These are phyloP conservation scores for Gambelia wislizenii DNA, from an alignment of 2,797 vertebrate species.

Conservation along the genomic window DNA sequence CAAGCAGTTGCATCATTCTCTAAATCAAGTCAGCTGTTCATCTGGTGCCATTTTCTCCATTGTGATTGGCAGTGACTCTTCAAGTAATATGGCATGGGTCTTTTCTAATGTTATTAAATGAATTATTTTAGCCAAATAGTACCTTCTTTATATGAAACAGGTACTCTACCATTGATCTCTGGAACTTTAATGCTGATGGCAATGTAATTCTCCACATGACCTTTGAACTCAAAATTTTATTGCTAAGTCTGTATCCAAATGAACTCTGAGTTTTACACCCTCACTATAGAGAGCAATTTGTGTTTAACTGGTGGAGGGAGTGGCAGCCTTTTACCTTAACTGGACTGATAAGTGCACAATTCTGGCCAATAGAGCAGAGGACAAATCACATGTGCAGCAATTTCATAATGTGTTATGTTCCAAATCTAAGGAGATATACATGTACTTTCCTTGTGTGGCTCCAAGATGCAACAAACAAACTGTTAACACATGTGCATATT, in stretches of 20 bases:
- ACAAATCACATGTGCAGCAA: background rate
- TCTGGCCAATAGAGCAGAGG: background rate
- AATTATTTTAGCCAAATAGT: background rate
- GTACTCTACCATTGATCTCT: background rate
- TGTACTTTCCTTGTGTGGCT: background rate
- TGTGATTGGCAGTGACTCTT: background rate
- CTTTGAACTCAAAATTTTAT: background rate
- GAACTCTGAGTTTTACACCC: too few species aligned
- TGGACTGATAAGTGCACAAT: background rate
- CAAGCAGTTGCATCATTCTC: background rate
- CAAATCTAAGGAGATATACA: background rate
- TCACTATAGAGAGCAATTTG: background rate
- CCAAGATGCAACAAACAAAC: background rate
- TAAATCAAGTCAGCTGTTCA: background rate
- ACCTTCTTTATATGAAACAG: background rate
- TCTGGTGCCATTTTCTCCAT: background rate
- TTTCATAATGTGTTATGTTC: background rate
- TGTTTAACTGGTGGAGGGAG: background rate
- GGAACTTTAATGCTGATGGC: background rate
- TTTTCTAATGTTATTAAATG: background rate
- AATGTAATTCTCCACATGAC: too few species aligned
- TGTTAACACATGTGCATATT: background rate
- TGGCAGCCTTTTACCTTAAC: background rate
- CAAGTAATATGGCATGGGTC: background rate
- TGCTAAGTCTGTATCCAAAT: background rate